A percentile compares a stretch with the other conserved stretches of the same genome.
Evolutionary conservation across 2,113 vertebrate genomes (phyloP).

Genomic region (Lophura nycthemera): DNA sequence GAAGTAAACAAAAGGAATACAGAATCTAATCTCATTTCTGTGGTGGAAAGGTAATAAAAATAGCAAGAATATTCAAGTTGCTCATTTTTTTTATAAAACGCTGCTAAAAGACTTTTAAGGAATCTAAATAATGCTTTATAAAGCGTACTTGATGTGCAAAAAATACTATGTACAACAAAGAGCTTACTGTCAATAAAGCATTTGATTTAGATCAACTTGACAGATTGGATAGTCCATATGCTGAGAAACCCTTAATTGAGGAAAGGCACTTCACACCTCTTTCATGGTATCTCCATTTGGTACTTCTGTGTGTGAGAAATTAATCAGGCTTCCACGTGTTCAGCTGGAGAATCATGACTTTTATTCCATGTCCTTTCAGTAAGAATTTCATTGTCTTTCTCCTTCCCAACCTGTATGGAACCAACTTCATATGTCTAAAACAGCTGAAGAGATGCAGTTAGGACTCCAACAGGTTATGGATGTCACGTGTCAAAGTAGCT

Average conservation of each 20-base stretch:
- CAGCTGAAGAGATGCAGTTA: background rate
- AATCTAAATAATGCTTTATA: background rate
- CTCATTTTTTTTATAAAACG: background rate
- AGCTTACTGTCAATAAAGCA: background rate
- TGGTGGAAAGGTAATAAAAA: background rate
- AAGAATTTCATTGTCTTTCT: background rate
- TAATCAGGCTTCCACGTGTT: background rate
- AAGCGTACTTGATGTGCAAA: background rate
- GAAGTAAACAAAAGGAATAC: background rate
- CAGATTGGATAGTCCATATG: background rate
- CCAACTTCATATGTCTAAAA: background rate
- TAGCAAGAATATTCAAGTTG: background rate
- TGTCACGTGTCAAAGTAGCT: background rate
- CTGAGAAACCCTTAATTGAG: background rate
- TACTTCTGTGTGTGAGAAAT: background rate
- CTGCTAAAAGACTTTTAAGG: background rate
- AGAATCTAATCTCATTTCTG: background rate
- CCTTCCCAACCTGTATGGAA: background rate
- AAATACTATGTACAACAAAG: background rate
- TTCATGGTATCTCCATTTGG: background rate
- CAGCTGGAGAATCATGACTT: background rate
- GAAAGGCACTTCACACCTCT: background rate
- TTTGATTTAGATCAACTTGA: background rate
- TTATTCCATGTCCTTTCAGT: background rate
- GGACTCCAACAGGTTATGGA: background rate